Percentiles rank a stretch among this genome's conserved stretches.
Conservation (phyloP, 1,140 invertebrate genomes). For the Drosophila ironensis region DNA sequence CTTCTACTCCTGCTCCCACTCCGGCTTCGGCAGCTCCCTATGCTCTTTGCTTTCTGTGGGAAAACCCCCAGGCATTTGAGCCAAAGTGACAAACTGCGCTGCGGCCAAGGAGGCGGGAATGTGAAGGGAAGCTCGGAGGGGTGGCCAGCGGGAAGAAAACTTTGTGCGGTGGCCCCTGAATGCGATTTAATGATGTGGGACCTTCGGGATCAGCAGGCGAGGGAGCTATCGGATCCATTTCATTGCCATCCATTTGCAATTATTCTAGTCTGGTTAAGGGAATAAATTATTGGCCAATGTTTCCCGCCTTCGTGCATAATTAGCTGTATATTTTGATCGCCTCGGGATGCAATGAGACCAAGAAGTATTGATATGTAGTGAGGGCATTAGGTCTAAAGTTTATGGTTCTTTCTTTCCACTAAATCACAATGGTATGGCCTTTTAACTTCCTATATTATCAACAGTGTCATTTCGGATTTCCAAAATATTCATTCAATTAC, state of each 20-base stretch:
- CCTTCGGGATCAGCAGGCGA: slow-evolving; percentile 1
- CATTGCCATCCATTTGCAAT: slow-evolving; percentile 34
- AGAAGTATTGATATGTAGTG: no score
- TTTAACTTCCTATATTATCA: no score
- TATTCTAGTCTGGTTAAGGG: slow-evolving; percentile 16
- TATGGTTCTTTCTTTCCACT: no score
- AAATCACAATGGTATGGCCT: no score
- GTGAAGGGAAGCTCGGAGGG: background rate
- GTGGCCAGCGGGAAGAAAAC: slow-evolving; percentile 16
- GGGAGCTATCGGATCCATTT: slow-evolving; percentile 27
- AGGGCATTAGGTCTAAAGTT: no score
- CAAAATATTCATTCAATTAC: slow-evolving; percentile 37
- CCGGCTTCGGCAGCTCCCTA: background rate
- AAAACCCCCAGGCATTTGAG: slow-evolving; percentile 38
- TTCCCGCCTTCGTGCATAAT: slow-evolving; percentile 18
- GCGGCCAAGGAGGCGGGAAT: slow-evolving; percentile 11
- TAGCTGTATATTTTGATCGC: slow-evolving; percentile 6
- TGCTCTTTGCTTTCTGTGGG: slow-evolving; percentile 3
- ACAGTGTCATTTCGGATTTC: no score
- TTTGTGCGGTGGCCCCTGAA: slow-evolving; percentile 36
- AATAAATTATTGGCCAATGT: slow-evolving; percentile 11
- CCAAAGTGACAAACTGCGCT: slow-evolving; percentile 53
- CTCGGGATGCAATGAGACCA: no score
- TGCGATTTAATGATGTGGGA: slow-evolving; percentile 46
- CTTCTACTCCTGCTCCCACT: no score